These are phyloP conservation scores for Gymnosoma rotundatum DNA, from an alignment of 2,888 invertebrate genomes.

Conservation along the genomic window DNA sequence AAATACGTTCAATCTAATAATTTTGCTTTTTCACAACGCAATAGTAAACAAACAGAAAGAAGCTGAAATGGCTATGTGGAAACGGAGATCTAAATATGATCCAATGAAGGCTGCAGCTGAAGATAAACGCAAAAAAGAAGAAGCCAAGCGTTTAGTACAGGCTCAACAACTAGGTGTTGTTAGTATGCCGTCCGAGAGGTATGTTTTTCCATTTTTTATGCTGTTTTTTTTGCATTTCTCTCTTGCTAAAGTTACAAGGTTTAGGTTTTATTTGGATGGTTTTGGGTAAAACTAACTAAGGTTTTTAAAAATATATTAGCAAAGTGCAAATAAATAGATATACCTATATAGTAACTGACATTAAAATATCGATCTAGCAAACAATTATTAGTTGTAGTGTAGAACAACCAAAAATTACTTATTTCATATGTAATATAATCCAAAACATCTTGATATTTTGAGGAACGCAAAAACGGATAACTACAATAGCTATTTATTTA, in stretches of 20 bases:
- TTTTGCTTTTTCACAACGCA: conserved; percentile 55
- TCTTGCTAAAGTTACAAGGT: conserved; percentile 14
- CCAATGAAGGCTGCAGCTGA: conserved; percentile 96
- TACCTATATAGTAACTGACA: conserved; percentile 24
- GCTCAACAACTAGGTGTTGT: conserved; percentile 73
- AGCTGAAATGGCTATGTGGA: conserved; percentile 96
- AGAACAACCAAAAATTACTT: background rate
- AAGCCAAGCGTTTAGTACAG: conserved; percentile 82
- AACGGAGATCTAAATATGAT: conserved; percentile 96
- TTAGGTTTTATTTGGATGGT: conserved; percentile 18
- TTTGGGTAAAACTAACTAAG: conserved; percentile 50
- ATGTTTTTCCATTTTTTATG: conserved; percentile 63
- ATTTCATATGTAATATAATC: no score
- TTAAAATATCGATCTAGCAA: conserved; percentile 67
- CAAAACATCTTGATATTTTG: background rate
- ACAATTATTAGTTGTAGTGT: conserved; percentile 49
- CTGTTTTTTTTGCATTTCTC: no score
- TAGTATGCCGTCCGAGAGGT: conserved; percentile 78
- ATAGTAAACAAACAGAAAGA: conserved; percentile 87
- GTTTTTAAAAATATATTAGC: conserved; percentile 12
- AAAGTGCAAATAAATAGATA: conserved; percentile 13
- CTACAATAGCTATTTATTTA: no score
- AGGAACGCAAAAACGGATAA: background rate
- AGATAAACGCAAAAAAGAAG: conserved; percentile 87
- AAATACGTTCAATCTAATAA: background rate